A percentile compares a stretch with the other conserved stretches of the same genome.
phyloP scores from a whole-genome alignment of 2,113 vertebrate species.

The Hippoglossus stenolepis region DNA sequence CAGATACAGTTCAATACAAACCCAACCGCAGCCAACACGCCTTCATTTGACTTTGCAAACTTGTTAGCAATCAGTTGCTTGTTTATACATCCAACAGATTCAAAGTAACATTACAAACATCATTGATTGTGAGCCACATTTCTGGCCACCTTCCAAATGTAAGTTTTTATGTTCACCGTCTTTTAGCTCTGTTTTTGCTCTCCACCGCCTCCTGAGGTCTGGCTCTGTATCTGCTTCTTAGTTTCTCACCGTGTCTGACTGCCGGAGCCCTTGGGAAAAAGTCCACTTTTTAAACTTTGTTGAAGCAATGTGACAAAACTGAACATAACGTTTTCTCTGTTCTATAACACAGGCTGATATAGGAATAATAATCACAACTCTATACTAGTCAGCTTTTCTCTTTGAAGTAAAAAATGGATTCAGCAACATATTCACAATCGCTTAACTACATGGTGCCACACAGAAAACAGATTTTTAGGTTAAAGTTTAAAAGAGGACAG shows the following conservation, averaged over 20 bases:
- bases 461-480: neutral
- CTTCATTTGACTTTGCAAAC: neutral
- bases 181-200: neutral
- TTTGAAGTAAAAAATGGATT: neutral
- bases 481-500: slow-evolving; percentile 2
- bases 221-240: neutral
- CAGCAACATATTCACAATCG: neutral
- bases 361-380: neutral
- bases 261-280: neutral
- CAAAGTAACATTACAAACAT: neutral
- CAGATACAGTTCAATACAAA: too few species aligned
- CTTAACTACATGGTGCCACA: neutral
- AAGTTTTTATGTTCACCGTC: too few species aligned
- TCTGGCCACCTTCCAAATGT: too few species aligned
- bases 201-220: too few species aligned
- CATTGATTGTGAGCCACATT: too few species aligned
- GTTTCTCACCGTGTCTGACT: neutral
- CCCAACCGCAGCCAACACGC: too few species aligned
- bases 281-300: too few species aligned
- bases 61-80: neutral
- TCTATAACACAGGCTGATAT: neutral
- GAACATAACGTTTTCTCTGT: neutral
- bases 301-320: neutral
- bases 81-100: neutral
- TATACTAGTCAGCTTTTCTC: neutral